These are phyloP conservation scores for Phrynosoma blainvillii DNA, from an alignment of 2,113 vertebrate species.

Conservation along the genomic window DNA sequence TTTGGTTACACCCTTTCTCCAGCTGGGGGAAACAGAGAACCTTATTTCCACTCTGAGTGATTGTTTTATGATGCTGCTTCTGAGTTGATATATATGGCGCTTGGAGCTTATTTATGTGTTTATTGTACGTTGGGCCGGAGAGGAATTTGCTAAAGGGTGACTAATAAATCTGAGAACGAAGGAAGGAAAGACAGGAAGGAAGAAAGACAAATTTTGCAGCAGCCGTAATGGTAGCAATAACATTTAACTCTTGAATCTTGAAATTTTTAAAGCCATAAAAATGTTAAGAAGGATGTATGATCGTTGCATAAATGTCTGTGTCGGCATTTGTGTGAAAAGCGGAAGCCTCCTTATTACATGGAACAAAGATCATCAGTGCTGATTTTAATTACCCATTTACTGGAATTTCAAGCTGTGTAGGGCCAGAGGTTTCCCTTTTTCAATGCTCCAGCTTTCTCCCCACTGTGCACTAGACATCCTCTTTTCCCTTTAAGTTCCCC, in stretches of 20 bases:
- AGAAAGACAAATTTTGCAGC: background rate
- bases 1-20: no score
- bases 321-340: slow-evolving; percentile 3
- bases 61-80: no score
- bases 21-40: no score
- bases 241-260: background rate
- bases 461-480: background rate
- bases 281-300: background rate
- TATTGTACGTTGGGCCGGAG: no score
- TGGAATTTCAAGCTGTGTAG: background rate
- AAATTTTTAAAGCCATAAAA: background rate
- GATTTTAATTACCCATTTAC: slow-evolving; percentile 3
- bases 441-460: no score
- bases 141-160: no score
- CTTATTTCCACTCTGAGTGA: no score
- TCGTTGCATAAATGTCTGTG: background rate
- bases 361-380: background rate
- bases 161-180: no score
- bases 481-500: background rate
- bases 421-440: background rate
- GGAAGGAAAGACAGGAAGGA: no score
- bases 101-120: no score
- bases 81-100: no score
- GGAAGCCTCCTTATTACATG: background rate
- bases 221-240: background rate